Evolutionary conservation across 2,888 invertebrate species (phyloP), one percentile per base, ranked within the genome.

Genomic region (Drosophila prostipennis): DNA sequence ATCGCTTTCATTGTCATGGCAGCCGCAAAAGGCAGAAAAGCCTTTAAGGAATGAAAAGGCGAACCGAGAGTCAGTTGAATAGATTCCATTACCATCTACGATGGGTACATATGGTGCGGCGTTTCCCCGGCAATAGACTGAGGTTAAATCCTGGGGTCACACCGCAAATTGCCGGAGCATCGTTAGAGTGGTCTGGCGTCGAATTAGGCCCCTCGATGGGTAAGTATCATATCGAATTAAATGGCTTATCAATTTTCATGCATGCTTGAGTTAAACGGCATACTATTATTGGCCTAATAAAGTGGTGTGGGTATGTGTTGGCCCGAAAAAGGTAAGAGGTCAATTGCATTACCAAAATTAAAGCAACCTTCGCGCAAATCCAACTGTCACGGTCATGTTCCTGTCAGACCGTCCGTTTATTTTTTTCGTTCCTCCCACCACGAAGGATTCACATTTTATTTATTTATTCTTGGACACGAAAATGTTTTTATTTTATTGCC

Each of bases 11-110:
- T 56, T 67, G 61, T 42, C 71, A 71, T 56, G 61, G 70, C 72
- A 77, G 74, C 55, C 77, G 72, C 71, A 64, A 10, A 29, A 29
- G 29, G 29, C 29, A 7, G 29, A 29, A 40, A 39, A 54, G 54
- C 65, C 67, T 56, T 56, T 43, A 45, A 64, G 52, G 23, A 42
- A 7, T 65, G 36, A 55, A 49, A 43, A 34, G 51, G 49, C 37
- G 49, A 68, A 36, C 61, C 61, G 6, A 63, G 48, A 67, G 29
- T 45, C 56, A 56, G 68, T 51, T 68, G 54, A 55, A 63, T 54
- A 63, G 70, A 61, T 71, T 71, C 54, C 55, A 49, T 63, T 59
- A 63, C 61, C 59, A 40, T 10, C 34, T 34, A 10, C 3, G 10
- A 3, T 32, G 7, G 10, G 13, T 10, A 40, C 45, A 67, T 49